phyloP scores from a whole-genome alignment of 2,797 vertebrate species.

The Acrocephalus scirpaceus region DNA sequence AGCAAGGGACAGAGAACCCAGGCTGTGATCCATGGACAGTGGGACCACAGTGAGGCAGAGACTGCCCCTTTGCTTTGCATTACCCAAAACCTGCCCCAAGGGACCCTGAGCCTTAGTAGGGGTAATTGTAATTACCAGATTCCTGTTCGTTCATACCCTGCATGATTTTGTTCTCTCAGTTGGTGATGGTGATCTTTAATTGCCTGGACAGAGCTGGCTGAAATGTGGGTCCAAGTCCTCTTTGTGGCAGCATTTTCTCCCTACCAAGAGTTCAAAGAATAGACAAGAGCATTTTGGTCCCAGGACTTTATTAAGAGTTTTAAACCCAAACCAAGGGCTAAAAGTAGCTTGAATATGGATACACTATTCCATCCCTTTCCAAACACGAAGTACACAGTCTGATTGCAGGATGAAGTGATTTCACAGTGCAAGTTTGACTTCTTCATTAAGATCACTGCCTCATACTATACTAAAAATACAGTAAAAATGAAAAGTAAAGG shows the following conservation, averaged over 20 bases:
- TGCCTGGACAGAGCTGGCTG: background rate
- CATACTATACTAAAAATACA: background rate
- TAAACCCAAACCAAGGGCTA: background rate
- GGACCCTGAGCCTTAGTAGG: background rate
- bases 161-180: background rate
- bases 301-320: background rate
- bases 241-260: background rate
- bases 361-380: background rate
- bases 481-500: background rate
- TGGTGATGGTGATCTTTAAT: background rate
- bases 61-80: background rate
- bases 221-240: accelerated
- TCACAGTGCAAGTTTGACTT: background rate
- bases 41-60: background rate
- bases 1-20: background rate
- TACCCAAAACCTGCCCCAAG: background rate
- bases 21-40: accelerated
- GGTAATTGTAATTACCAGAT: background rate
- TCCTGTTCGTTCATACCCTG: background rate
- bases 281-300: background rate
- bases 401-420: background rate
- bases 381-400: background rate
- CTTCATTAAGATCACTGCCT: background rate
- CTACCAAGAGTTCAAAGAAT: background rate
- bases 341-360: background rate